phyloP scores from a whole-genome alignment of 2,888 invertebrate genomes.

The Stenchaetothrips biformis region DNA sequence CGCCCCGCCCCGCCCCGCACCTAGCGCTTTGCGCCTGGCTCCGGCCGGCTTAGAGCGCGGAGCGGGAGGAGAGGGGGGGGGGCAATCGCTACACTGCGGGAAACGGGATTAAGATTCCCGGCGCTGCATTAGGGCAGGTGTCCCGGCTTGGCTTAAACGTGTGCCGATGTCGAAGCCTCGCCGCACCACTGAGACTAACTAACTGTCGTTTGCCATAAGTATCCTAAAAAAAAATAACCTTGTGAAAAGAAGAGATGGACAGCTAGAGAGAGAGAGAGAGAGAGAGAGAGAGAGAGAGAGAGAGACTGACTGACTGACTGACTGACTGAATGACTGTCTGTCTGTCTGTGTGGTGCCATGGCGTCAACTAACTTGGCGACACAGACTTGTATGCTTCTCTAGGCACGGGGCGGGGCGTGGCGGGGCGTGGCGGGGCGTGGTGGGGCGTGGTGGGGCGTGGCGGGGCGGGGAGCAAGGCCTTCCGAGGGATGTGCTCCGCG shows the following conservation, averaged over 20 bases:
- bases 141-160: not conserved
- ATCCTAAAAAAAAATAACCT: too few relatives aligned
- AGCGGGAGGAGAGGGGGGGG: not conserved
- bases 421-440: too few relatives aligned
- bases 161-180: not conserved
- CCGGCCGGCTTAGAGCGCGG: not conserved
- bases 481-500: too few relatives aligned
- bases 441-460: too few relatives aligned
- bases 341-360: not conserved
- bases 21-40: not conserved
- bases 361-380: not conserved
- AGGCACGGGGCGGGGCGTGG: not conserved
- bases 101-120: not conserved
- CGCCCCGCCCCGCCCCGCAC: not conserved
- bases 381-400: not conserved
- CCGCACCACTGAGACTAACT: too few relatives aligned
- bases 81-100: not conserved
- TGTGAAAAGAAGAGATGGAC: not conserved
- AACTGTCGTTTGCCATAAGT: too few relatives aligned
- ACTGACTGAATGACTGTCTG: too few relatives aligned
- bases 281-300: constrained; percentile 1
- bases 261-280: constrained; percentile 2
- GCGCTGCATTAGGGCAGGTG: not conserved
- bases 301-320: not conserved
- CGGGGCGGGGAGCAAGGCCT: too few relatives aligned